Evolutionary conservation across 2,888 invertebrate species (phyloP), one percentile per base, ranked within the genome.

Genomic region (Drosophila putrida): DNA sequence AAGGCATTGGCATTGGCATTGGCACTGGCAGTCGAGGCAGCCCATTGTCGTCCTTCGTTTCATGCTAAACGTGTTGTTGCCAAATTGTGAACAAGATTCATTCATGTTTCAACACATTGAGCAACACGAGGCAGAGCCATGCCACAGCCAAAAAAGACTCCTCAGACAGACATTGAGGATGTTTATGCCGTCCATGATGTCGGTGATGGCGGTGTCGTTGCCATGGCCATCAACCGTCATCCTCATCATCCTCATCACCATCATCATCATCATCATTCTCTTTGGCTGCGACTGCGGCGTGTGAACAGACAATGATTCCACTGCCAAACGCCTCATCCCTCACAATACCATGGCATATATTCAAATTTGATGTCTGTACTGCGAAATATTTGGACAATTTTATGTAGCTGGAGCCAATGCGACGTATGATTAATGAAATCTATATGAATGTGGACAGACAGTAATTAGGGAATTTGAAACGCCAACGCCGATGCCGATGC

Each of bases 1-100:
- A 55, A 15, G 25, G 36, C 61, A 51, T 13, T 41, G 46, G 54
- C 60, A 73, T 61, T 62, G 76, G 67, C 69, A 55, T 44, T 49
- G 76, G 67, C 69, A 55, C 39, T 49, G 59, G 71, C 20, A 31
- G 54, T 15, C 33, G 49, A 31, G 67, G 71, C 62, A n/a, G 28
- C 25, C 72, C 76, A 78, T 75, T 78, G 72, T 79, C 66, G 83
- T 82, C 77, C 79, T 77, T 82, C 79, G 88, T 82, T 88, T 85
- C 83, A 75, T 83, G 88, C 81, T 85, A 85, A 85, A 88, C 88
- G 85, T 85, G 85, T 86, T 85, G 88, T 85, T 85, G 89, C 90
- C 90, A 90, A 90, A 90, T 90, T 89, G 90, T 88, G 88, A 89
- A 82, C 88, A 88, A 85, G 88, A 90, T 91, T 91, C 90, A 91